phyloP scores from a whole-genome alignment of 2,888 invertebrate genomes.

The Caenorhabditis sp. region DNA sequence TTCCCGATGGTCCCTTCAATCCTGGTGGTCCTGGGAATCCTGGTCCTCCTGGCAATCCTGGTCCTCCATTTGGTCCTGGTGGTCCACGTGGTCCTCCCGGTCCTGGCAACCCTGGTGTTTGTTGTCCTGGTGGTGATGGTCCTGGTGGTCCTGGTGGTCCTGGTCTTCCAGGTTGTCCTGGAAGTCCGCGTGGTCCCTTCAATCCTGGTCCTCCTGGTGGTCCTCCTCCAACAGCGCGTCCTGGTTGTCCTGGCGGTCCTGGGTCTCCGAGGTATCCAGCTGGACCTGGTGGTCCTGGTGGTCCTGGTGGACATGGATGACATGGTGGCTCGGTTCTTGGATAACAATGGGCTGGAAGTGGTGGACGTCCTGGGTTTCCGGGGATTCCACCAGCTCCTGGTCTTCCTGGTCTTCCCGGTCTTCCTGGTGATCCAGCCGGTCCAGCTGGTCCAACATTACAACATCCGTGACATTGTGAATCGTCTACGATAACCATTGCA shows the following conservation, averaged over 20 bases:
- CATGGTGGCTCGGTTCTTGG: constrained; percentile 49
- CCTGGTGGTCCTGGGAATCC: constrained; percentile 50
- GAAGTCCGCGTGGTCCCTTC: constrained; percentile 57
- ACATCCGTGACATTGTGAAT: constrained; percentile 47
- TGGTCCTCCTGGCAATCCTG: constrained; percentile 46
- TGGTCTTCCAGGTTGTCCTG: constrained; percentile 52
- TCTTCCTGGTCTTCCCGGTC: constrained; percentile 51
- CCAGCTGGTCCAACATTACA: constrained; percentile 60
- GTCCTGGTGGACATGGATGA: constrained; percentile 51
- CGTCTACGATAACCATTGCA: not conserved
- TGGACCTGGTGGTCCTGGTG: constrained; percentile 54
- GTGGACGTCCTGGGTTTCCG: constrained; percentile 51
- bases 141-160: constrained; percentile 49
- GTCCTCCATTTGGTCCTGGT: constrained; percentile 50
- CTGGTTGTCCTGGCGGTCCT: constrained; percentile 52
- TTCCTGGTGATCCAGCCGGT: constrained; percentile 58
- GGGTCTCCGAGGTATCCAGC: constrained; percentile 45
- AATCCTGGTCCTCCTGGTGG: constrained; percentile 50
- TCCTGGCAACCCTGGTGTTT: constrained; percentile 48
- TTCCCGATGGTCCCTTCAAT: constrained; percentile 50
- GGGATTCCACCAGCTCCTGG: constrained; percentile 55
- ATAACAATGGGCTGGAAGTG: constrained; percentile 41
- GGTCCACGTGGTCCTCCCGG: constrained; percentile 43
- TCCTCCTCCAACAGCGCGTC: constrained; percentile 43
- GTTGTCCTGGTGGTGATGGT: constrained; percentile 20